Conservation (phyloP, 2,888 invertebrate genomes). For the Mylabris sibirica region DNA sequence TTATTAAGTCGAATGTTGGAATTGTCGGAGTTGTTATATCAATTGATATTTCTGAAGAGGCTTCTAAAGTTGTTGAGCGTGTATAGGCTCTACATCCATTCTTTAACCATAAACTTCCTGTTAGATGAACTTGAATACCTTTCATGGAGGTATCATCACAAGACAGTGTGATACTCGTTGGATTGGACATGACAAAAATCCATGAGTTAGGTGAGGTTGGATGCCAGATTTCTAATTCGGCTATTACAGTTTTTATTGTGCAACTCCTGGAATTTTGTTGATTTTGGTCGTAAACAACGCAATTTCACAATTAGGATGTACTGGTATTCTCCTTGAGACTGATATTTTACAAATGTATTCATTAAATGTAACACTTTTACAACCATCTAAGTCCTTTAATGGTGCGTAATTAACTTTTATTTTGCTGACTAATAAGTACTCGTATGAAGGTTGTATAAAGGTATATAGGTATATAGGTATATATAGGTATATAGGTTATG, state of each 20-base stretch:
- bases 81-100: neutral
- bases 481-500: no score
- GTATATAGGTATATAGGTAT: no score
- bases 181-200: neutral
- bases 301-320: conserved; percentile 22
- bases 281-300: conserved; percentile 15
- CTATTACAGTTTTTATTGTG: conserved; percentile 20
- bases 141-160: neutral
- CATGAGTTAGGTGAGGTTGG: conserved; percentile 16
- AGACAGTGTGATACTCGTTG: neutral
- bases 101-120: neutral
- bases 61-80: neutral
- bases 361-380: conserved; percentile 10
- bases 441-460: conserved; percentile 16
- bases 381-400: conserved; percentile 23
- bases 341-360: conserved; percentile 19
- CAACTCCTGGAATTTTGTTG: conserved; percentile 21
- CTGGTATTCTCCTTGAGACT: conserved; percentile 25
- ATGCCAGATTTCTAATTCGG: conserved; percentile 2
- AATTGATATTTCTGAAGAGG: neutral
- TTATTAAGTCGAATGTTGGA: conserved; percentile 8
- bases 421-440: conserved; percentile 23
- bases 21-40: conserved; percentile 6
- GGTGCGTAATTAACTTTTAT: conserved; percentile 20
- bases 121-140: neutral